A percentile compares a stretch with the other conserved stretches of the same genome.
These are phyloP conservation scores for Lophura nycthemera DNA, from an alignment of 2,113 vertebrate species.

Conservation along the genomic window DNA sequence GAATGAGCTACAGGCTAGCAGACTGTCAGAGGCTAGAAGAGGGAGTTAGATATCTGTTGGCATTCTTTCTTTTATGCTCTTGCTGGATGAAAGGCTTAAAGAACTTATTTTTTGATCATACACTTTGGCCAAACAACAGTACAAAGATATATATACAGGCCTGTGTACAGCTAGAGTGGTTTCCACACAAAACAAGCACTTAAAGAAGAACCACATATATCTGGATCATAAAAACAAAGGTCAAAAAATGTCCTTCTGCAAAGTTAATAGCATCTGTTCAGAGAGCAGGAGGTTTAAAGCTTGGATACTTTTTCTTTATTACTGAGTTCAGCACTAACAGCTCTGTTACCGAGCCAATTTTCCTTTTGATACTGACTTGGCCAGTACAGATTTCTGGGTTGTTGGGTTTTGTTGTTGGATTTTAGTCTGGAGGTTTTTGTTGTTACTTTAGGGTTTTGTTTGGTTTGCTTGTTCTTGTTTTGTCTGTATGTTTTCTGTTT, in stretches of 20 bases:
- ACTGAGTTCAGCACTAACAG: not conserved
- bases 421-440: not conserved
- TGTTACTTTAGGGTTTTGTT: not conserved
- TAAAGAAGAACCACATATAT: not conserved
- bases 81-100: not conserved
- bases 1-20: not conserved
- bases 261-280: constrained; percentile 4
- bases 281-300: not conserved
- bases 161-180: not conserved
- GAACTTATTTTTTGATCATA: not conserved
- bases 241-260: not conserved
- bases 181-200: not conserved
- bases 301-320: not conserved
- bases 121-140: not conserved
- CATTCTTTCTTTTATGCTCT: not conserved
- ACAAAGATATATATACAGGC: not conserved
- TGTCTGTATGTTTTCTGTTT: not conserved
- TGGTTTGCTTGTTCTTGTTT: not conserved
- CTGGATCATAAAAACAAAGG: not conserved
- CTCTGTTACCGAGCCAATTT: not conserved
- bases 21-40: not conserved
- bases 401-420: not conserved
- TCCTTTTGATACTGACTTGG: not conserved
- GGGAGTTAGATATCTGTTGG: not conserved
- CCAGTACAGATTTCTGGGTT: not conserved